A percentile compares a stretch with the other conserved stretches of the same genome.
Conservation (phyloP, 2,888 invertebrate genomes). For the Philereme vetulata region DNA sequence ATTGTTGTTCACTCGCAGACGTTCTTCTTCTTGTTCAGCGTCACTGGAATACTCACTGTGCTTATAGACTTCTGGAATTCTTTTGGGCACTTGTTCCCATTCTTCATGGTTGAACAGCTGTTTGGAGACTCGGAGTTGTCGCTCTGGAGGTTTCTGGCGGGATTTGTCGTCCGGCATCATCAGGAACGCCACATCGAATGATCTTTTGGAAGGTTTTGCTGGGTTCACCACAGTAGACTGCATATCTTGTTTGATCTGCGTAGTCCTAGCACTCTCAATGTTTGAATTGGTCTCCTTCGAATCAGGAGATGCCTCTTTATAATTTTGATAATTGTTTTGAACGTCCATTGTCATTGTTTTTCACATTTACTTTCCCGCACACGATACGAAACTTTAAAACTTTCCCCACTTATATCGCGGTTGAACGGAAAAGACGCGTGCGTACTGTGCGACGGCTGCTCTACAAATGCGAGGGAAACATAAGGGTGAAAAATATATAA, state of each 20-base stretch:
- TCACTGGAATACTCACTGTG: slow-evolving; percentile 70
- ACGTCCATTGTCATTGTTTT: slow-evolving; percentile 89
- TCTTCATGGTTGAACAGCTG: slow-evolving; percentile 77
- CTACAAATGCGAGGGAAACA: slow-evolving; percentile 76
- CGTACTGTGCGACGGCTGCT: slow-evolving; percentile 69
- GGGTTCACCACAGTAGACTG: slow-evolving; percentile 64
- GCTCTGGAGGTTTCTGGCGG: slow-evolving; percentile 85
- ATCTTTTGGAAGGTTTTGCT: slow-evolving; percentile 86
- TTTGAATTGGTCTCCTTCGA: slow-evolving; percentile 73
- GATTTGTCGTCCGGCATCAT: slow-evolving; percentile 94
- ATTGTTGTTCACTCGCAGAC: slow-evolving; percentile 71
- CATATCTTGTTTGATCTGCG: slow-evolving; percentile 70
- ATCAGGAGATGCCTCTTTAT: slow-evolving; percentile 77
- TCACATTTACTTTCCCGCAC: slow-evolving; percentile 69
- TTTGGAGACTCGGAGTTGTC: slow-evolving; percentile 80
- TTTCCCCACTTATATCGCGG: slow-evolving; percentile 79
- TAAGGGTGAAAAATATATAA: slow-evolving; percentile 83
- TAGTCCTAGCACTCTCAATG: slow-evolving; percentile 79
- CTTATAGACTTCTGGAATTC: slow-evolving; percentile 74
- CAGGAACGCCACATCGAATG: slow-evolving; percentile 95
- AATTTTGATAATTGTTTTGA: slow-evolving; percentile 80
- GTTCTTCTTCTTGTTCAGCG: slow-evolving; percentile 70
- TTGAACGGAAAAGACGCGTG: slow-evolving; percentile 64
- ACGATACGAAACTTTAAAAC: slow-evolving; percentile 74
- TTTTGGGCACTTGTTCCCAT: slow-evolving; percentile 73